These are phyloP conservation scores for Heliconius hortense DNA, from an alignment of 2,888 invertebrate species.

Conservation along the genomic window DNA sequence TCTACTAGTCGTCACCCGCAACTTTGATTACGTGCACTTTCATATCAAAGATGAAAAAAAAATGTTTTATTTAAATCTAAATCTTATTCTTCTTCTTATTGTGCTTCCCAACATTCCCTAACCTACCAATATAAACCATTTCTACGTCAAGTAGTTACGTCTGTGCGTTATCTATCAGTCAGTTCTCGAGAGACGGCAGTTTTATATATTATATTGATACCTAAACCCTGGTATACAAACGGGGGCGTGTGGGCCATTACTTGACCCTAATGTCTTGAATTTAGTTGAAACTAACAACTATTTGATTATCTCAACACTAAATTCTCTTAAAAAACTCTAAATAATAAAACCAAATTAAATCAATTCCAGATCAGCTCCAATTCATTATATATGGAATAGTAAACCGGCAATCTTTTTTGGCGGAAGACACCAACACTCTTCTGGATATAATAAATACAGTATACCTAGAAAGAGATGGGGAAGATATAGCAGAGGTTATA, in stretches of 20 bases:
- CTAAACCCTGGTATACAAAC: no score
- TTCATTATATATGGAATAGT: slow-evolving; percentile 29
- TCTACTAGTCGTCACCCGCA: neutral
- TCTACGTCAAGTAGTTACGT: no score
- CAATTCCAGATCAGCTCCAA: slow-evolving; percentile 24
- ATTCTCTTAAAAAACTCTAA: neutral
- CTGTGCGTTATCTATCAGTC: no score
- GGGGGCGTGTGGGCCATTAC: no score
- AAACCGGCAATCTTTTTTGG: slow-evolving; percentile 21
- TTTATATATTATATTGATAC: no score
- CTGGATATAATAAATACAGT: slow-evolving; percentile 30
- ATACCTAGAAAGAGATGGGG: slow-evolving; percentile 21
- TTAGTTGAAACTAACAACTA: neutral
- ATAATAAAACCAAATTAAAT: neutral
- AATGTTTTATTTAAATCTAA: no score
- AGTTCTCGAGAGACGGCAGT: no score
- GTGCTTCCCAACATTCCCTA: no score
- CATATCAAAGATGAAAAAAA: no score
- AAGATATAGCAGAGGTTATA: slow-evolving; percentile 13
- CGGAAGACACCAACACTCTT: slow-evolving; percentile 25
- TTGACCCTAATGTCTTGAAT: neutral
- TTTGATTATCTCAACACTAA: neutral
- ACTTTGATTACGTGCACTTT: no score
- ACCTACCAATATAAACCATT: no score
- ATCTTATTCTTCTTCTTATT: no score